A percentile compares a stretch with the other conserved stretches of the same genome.
Conservation (phyloP, 1,140 invertebrate genomes). For the Trinorchestia longiramus region DNA sequence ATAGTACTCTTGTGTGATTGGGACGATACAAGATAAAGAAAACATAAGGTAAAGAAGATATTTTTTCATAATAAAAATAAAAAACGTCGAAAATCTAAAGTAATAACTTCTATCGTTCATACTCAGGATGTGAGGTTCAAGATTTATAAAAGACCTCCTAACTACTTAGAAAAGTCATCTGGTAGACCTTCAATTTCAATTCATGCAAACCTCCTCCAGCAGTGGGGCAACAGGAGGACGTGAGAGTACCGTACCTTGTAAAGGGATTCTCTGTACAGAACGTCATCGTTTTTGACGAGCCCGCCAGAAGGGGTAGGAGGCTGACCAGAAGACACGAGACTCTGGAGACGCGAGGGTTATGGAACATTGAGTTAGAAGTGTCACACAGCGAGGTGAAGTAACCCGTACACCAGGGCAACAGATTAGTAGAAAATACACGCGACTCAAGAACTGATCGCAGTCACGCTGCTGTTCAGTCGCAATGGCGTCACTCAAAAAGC, state of each 20-base stretch:
- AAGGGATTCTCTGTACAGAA: slow-evolving; percentile 25
- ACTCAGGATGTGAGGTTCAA: background rate
- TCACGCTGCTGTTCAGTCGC: background rate
- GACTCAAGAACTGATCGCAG: background rate
- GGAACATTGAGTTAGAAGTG: slow-evolving; percentile 17
- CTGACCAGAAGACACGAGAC: background rate
- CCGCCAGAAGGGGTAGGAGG: background rate
- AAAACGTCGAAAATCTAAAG: background rate
- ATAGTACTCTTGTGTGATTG: background rate
- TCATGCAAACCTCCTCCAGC: background rate
- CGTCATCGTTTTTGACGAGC: slow-evolving; percentile 25
- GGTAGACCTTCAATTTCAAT: background rate
- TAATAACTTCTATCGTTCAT: background rate
- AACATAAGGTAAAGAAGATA: background rate
- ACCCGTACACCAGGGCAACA: slow-evolving; percentile 4
- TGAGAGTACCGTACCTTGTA: slow-evolving; percentile 1
- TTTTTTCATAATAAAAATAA: background rate
- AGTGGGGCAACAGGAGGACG: background rate
- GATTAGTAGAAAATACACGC: background rate
- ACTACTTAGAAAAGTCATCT: background rate
- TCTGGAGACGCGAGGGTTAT: background rate
- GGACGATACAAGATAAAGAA: background rate
- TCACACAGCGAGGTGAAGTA: background rate
- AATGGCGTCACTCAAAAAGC: background rate
- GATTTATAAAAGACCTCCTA: background rate